phyloP scores from a whole-genome alignment of 2,113 vertebrate genomes.

The Bambusicola thoracicus region DNA sequence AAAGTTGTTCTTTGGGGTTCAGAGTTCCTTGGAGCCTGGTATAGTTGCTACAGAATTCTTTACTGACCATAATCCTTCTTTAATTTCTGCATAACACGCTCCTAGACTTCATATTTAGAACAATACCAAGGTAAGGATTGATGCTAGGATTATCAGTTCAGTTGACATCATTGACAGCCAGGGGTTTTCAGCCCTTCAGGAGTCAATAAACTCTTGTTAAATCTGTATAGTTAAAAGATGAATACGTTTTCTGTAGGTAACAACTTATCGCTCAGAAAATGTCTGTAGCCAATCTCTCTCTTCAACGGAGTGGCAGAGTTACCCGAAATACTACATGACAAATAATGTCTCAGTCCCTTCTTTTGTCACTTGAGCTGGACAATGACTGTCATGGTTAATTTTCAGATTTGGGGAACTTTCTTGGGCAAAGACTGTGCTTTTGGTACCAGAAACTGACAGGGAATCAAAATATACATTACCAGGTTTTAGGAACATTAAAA shows the following conservation, averaged over 20 bases:
- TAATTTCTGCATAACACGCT: background rate
- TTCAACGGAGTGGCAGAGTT: background rate
- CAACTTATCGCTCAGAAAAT: background rate
- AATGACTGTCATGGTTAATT: background rate
- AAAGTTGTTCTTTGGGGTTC: conserved; percentile 24
- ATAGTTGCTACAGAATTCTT: conserved; percentile 7
- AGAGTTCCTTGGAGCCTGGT: conserved; percentile 20
- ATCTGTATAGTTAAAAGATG: background rate
- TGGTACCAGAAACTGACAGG: conserved; percentile 9
- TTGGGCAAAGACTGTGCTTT: background rate
- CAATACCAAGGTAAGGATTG: background rate
- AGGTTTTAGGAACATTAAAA: background rate
- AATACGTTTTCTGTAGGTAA: background rate
- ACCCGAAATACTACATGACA: background rate
- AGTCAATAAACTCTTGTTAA: background rate
- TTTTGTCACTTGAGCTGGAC: background rate
- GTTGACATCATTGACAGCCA: background rate
- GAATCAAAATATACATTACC: conserved; percentile 39
- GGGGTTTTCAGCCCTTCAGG: background rate
- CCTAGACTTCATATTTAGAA: background rate
- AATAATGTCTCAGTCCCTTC: background rate
- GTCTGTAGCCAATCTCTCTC: background rate
- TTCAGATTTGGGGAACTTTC: conserved; percentile 2
- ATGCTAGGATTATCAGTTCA: background rate
- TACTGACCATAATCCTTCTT: background rate